Percentiles rank a stretch among this genome's conserved stretches.
These are phyloP conservation scores for Melinaea menophilus DNA, from an alignment of 2,888 invertebrate species.

Conservation along the genomic window DNA sequence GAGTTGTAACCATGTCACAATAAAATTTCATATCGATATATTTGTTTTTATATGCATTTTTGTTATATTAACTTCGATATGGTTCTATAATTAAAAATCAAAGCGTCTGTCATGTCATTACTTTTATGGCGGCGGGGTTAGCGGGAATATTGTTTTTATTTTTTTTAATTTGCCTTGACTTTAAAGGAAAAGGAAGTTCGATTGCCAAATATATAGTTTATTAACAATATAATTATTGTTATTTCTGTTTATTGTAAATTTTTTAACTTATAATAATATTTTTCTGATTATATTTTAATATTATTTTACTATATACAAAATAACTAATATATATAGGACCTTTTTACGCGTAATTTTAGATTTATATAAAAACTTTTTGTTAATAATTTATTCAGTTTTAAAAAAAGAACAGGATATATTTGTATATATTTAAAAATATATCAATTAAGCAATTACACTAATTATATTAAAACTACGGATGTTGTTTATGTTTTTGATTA, in stretches of 20 bases:
- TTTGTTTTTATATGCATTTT: conserved; percentile 11
- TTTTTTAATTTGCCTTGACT: conserved; percentile 30
- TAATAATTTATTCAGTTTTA: too few relatives aligned
- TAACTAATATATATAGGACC: too few relatives aligned
- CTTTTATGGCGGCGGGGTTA: conserved; percentile 36
- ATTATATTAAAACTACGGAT: too few relatives aligned
- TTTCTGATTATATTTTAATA: too few relatives aligned
- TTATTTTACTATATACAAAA: too few relatives aligned
- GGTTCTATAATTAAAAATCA: conserved; percentile 36
- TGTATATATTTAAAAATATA: too few relatives aligned
- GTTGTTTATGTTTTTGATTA: too few relatives aligned
- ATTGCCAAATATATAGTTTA: conserved; percentile 22
- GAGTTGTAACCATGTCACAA: conserved; percentile 36
- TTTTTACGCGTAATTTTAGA: too few relatives aligned
- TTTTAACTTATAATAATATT: neutral
- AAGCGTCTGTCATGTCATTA: conserved; percentile 23
- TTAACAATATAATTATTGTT: conserved; percentile 17
- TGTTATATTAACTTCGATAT: conserved; percentile 28
- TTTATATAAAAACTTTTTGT: too few relatives aligned
- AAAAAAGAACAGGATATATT: too few relatives aligned
- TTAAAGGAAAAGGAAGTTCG: conserved; percentile 30
- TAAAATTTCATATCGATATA: conserved; percentile 14
- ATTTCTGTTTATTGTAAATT: neutral
- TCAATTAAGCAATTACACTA: too few relatives aligned
- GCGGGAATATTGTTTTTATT: conserved; percentile 35